A percentile compares a stretch with the other conserved stretches of the same genome.
phyloP scores from a whole-genome alignment of 2,797 vertebrate species.

The Alectoris magna region DNA sequence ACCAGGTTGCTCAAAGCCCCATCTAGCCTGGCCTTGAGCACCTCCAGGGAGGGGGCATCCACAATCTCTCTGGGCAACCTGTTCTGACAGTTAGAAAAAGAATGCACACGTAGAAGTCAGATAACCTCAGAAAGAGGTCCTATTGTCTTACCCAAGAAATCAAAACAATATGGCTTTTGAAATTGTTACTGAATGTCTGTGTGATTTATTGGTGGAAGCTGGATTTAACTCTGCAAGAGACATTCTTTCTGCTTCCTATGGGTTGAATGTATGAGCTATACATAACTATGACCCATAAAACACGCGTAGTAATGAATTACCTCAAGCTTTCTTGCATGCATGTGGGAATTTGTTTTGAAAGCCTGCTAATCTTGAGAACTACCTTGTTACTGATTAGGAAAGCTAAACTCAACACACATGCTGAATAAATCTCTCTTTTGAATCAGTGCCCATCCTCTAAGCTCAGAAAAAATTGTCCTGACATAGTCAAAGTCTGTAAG shows the following conservation, averaged over 20 bases:
- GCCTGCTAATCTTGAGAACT: background rate
- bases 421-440: background rate
- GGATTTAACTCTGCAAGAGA: background rate
- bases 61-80: too few species aligned
- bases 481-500: background rate
- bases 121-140: background rate
- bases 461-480: background rate
- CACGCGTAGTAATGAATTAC: background rate
- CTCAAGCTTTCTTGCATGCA: background rate
- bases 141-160: background rate
- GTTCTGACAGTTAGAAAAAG: background rate
- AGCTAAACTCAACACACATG: background rate
- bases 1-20: too few species aligned
- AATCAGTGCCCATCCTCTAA: background rate
- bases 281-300: background rate
- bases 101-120: background rate
- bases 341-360: background rate
- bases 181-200: fast-evolving
- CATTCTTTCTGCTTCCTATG: background rate
- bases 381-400: background rate
- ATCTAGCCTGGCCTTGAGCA: too few species aligned
- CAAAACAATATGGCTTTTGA: background rate
- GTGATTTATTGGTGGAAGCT: background rate
- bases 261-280: background rate
- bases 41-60: too few species aligned